Evolutionary conservation across 2,113 vertebrate genomes (phyloP).

Genomic region (Menura novaehollandiae): DNA sequence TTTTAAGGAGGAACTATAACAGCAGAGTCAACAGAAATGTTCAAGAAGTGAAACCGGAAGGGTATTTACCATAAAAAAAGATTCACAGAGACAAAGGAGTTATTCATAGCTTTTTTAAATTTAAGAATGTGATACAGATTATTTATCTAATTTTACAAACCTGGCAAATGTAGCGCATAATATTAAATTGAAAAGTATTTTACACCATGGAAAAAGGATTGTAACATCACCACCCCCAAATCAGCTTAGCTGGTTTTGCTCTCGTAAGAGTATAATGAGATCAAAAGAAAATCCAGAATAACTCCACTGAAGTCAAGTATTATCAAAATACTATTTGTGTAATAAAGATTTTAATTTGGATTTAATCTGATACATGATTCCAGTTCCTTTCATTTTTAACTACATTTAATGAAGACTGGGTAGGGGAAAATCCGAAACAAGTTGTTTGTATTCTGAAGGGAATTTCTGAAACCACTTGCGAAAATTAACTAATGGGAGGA

Average conservation of each 20-base stretch:
- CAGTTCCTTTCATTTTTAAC: neutral
- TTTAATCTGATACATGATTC: neutral
- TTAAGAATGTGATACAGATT: neutral
- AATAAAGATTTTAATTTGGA: neutral
- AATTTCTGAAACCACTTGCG: neutral
- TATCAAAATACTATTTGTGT: constrained; percentile 10
- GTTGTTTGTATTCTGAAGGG: neutral
- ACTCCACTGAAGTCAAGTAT: neutral
- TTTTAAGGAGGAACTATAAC: constrained; percentile 21
- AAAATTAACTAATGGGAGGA: neutral
- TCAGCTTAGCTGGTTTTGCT: constrained; percentile 11
- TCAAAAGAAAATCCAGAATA: constrained; percentile 44
- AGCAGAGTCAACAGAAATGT: neutral
- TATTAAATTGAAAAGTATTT: neutral
- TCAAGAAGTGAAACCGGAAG: constrained; percentile 32
- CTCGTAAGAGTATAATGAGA: constrained; percentile 35
- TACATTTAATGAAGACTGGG: neutral
- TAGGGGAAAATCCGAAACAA: neutral
- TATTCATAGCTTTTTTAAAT: neutral
- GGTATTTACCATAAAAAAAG: neutral
- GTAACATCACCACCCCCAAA: neutral
- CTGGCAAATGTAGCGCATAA: neutral
- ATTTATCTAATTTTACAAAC: neutral
- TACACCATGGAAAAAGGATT: neutral
- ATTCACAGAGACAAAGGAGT: neutral